Conservation (phyloP, 2,888 invertebrate species). For the Drosophila subquinaria region DNA sequence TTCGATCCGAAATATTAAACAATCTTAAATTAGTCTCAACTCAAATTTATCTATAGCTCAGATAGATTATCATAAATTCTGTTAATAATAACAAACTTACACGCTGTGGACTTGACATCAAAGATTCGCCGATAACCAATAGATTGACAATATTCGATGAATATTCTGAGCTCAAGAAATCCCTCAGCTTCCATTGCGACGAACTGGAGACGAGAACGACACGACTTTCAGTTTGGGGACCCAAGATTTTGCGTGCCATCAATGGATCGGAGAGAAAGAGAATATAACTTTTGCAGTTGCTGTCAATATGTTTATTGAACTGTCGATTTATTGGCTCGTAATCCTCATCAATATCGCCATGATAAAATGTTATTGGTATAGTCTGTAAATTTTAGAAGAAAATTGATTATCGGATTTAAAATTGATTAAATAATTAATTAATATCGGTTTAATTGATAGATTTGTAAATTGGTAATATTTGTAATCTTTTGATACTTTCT, state of each 20-base stretch:
- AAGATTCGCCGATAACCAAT: constrained; percentile 89
- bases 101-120: constrained; percentile 86
- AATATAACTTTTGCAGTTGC: constrained; percentile 89
- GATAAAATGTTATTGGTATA: constrained; percentile 87
- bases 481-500: neutral
- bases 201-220: constrained; percentile 90
- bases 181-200: constrained; percentile 91
- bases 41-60: neutral
- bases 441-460: neutral
- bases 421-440: too few species aligned
- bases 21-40: too few species aligned
- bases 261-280: constrained; percentile 89
- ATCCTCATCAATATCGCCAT: constrained; percentile 88
- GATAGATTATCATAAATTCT: neutral
- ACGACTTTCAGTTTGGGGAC: constrained; percentile 88
- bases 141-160: constrained; percentile 90
- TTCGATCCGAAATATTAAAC: too few species aligned
- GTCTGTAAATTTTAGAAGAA: constrained; percentile 51
- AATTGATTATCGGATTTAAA: neutral
- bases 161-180: constrained; percentile 88
- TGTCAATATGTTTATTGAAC: constrained; percentile 82
- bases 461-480: neutral
- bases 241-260: constrained; percentile 87
- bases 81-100: constrained; percentile 73
- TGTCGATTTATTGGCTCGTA: constrained; percentile 85